Base-by-base conservation (phyloP, 1,140 invertebrate species). In the Tetragonula clypearis region DNA sequence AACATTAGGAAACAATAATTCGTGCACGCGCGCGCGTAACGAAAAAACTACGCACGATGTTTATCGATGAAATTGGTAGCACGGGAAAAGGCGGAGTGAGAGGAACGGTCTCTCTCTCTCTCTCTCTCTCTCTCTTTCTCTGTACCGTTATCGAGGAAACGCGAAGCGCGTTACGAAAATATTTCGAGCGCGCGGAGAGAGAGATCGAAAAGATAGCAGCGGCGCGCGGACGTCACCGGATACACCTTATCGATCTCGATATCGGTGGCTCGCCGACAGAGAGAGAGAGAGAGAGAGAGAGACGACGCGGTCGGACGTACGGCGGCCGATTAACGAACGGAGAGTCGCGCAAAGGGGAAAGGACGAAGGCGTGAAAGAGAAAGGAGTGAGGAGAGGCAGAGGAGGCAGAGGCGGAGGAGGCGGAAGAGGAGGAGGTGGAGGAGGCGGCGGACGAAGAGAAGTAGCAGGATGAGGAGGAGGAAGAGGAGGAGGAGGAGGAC, bases 281-380 rank as follows among this genome's bases (percentile, higher is more conserved):
- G 41, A 49, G 41, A 49, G 6, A 49, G 41, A 49, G 41, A 62
- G 68, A 72, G 76, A 76, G 79, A 82, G 86, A 86, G 87, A 87
- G 89, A 87, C 79, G 85, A 88, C 83, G 82, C 75, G 84, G 84
- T 90, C 86, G 89, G 85, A 84, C 90, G 88, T 87, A 90, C 80
- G 85, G 86, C 90, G 68, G 62, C 87, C 85, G 91, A 92, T 92
- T 92, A 92, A 92, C 90, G 91, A 92, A 92, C 91, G 89, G 91
- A 88, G 90, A 87, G 86, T 89, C 92, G 91, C 88, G 90, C 89
- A 88, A 79, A 72, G 79, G 79, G 79, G 76, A 86, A 81, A 72
- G 85, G 76, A 66, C 81, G 79, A 85, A 79, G 74, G 82, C 84
- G 66, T 60, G 89, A 82, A 83, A 85, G 84, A 81, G 79, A 81